Conservation (phyloP, 2,113 vertebrate genomes). For the Hemicordylus capensis region DNA sequence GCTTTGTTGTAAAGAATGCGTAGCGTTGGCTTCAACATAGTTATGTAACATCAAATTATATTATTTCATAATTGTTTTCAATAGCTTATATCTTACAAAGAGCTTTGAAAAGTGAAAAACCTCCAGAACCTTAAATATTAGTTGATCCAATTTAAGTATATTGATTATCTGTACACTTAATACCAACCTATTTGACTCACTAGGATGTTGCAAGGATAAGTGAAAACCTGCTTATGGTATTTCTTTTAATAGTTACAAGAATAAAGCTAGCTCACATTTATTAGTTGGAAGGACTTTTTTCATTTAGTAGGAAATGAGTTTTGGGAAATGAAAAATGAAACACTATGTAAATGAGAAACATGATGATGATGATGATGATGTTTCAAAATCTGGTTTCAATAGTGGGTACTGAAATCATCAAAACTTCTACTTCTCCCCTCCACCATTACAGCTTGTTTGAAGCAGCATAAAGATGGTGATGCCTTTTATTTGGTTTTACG, state of each 20-base stretch:
- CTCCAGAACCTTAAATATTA: neutral
- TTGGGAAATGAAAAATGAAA: constrained; percentile 18
- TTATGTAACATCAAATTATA: neutral
- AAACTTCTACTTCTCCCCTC: neutral
- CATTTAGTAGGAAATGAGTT: constrained; percentile 17
- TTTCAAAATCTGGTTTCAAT: constrained; percentile 25
- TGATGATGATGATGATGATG: neutral
- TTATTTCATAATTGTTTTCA: neutral
- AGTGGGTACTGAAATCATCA: neutral
- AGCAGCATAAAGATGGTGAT: neutral
- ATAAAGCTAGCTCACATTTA: constrained; percentile 25
- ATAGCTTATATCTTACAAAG: neutral
- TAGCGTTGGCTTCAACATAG: neutral
- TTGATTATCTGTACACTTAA: neutral
- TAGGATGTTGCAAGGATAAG: neutral
- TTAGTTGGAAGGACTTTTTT: constrained; percentile 7
- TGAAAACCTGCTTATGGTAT: constrained; percentile 1
- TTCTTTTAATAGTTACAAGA: constrained; percentile 23
- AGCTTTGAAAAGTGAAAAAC: neutral
- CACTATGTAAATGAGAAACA: constrained; percentile 33
- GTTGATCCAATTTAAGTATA: neutral
- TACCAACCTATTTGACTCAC: neutral
- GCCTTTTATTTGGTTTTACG: constrained; percentile 14
- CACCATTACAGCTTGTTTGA: neutral
- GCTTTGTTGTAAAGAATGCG: neutral